A percentile compares a stretch with the other conserved stretches of the same genome.
phyloP scores from a whole-genome alignment of 1,140 invertebrate species.

The Holotrichia oblita region DNA sequence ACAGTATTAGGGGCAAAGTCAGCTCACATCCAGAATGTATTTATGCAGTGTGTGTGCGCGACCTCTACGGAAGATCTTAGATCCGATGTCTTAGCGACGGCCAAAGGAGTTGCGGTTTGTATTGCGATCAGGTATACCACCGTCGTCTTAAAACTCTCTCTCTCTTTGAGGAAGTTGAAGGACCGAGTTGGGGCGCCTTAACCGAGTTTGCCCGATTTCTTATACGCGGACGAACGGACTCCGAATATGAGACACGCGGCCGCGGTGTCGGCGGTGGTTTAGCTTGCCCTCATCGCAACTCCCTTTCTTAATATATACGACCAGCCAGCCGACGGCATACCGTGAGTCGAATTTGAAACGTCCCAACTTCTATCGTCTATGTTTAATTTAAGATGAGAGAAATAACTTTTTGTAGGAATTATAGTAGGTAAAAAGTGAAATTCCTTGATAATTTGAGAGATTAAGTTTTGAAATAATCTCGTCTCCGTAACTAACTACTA shows the following conservation, averaged over 20 bases:
- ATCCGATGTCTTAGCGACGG: slow-evolving; percentile 44
- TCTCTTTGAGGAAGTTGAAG: slow-evolving; percentile 43
- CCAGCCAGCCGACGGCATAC: background rate
- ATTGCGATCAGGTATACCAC: slow-evolving; percentile 48
- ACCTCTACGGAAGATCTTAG: slow-evolving; percentile 23
- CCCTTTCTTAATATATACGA: slow-evolving; percentile 31
- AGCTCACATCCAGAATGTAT: slow-evolving; percentile 50
- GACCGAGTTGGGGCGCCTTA: slow-evolving; percentile 45
- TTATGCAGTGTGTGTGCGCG: slow-evolving; percentile 48
- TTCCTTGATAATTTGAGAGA: background rate
- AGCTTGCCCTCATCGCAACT: background rate
- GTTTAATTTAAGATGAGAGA: slow-evolving; percentile 30
- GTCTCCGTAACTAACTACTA: too few species aligned
- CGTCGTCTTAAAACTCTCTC: slow-evolving; percentile 46
- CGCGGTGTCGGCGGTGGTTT: slow-evolving; percentile 22
- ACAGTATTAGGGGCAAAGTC: slow-evolving; percentile 29
- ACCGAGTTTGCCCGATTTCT: slow-evolving; percentile 49
- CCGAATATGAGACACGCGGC: slow-evolving; percentile 46
- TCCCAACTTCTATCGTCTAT: slow-evolving; percentile 23
- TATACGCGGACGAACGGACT: slow-evolving; percentile 46
- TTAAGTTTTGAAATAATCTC: too few species aligned
- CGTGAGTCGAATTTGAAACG: slow-evolving; percentile 42
- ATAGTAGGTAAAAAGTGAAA: background rate
- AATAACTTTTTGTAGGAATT: background rate
- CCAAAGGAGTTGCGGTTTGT: slow-evolving; percentile 47